A percentile compares a stretch with the other conserved stretches of the same genome.
phyloP scores from a whole-genome alignment of 2,113 vertebrate species.

The Malurus elegans region DNA sequence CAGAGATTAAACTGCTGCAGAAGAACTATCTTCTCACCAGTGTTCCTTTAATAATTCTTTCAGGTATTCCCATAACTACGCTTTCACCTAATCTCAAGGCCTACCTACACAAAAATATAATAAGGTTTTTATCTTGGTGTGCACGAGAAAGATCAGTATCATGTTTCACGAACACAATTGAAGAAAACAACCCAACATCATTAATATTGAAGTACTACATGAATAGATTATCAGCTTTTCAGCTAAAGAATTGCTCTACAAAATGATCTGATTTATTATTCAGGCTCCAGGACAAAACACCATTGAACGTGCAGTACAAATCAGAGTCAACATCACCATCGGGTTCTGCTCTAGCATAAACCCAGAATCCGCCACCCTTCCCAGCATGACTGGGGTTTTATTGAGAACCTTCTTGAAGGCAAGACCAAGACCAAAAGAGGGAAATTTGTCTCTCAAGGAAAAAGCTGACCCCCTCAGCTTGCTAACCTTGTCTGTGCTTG shows the following conservation, averaged over 20 bases:
- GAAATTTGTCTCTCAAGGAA: background rate
- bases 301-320: background rate
- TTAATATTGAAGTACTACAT: background rate
- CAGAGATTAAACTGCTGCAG: background rate
- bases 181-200: background rate
- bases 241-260: background rate
- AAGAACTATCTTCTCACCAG: background rate
- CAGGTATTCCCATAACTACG: background rate
- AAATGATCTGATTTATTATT: background rate
- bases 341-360: background rate
- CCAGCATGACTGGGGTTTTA: background rate
- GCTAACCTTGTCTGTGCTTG: slow-evolving; percentile 83
- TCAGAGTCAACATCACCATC: background rate
- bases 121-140: background rate
- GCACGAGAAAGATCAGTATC: background rate
- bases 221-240: background rate
- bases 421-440: background rate
- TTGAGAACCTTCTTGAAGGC: background rate
- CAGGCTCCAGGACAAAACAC: background rate
- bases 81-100: background rate
- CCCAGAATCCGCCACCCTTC: background rate
- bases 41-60: background rate
- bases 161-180: background rate
- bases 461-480: background rate
- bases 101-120: background rate